Base-by-base conservation (phyloP, 2,888 invertebrate species). In the Melipona bicolor region DNA sequence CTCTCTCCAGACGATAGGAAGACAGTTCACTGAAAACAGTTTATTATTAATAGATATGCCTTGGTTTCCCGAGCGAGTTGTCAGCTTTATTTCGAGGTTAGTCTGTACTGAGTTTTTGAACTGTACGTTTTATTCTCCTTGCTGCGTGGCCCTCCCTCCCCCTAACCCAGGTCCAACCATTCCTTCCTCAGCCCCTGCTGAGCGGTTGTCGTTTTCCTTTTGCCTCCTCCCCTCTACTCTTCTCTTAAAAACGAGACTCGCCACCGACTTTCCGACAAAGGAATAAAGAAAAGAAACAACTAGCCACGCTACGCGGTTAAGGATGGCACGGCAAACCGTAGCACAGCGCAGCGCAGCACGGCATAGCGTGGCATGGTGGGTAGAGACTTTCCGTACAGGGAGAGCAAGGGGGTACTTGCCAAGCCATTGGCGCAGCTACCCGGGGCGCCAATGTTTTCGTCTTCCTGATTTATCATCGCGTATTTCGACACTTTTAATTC, bases 261-360 rank as follows among this genome's bases (percentile, higher is more conserved):
- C 92, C 93, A 93, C 93, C 93, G 93, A 94, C 93, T 93, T 94
- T 93, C 93, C 93, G 93, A 94, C 93, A 94, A 94, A 93, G 94
- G 93, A 93, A 93, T 93, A 93, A 94, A 94, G 93, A 94, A 94
- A 94, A 93, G 93, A 93, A 94, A 94, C 93, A 93, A 93, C 93
- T 93, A 93, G 92, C 92, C 91, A 91, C 86, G 92, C 92, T 90
- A 91, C 88, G 88, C 88, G 91, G 90, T 87, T 88, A 88, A 91
- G 90, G 91, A 91, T 91, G 90, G 91, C 90, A 91, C 90, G 91
- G 88, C 87, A 85, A 83, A 89, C 85, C 89, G 84, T 88, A 86
- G 83, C 87, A 87, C 83, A 74, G 80, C 83, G 74, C 70, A 65
- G 86, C 90, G 86, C 83, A 89, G 88, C 90, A 89, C 86, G 89